phyloP scores from a whole-genome alignment of 2,797 vertebrate species.

The Propithecus perrieri region DNA sequence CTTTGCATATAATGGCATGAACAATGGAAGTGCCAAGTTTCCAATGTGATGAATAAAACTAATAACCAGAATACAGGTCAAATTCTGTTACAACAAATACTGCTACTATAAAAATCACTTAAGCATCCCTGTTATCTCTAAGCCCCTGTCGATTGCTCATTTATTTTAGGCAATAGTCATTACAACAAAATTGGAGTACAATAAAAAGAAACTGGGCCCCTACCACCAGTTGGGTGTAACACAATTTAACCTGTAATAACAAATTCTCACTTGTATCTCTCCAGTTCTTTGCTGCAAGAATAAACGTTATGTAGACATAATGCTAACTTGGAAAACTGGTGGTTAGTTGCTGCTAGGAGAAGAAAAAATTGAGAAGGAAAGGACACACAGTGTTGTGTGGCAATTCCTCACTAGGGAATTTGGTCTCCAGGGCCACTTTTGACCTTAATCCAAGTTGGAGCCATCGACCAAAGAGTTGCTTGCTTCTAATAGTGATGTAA shows the following conservation, averaged over 20 bases:
- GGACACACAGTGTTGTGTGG: neutral
- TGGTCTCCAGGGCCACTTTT: slow-evolving; percentile 46
- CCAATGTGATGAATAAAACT: slow-evolving; percentile 68
- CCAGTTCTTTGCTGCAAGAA: slow-evolving; percentile 36
- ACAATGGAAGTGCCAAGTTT: slow-evolving; percentile 63
- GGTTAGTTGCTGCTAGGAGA: slow-evolving; percentile 36
- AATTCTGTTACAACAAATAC: slow-evolving; percentile 66
- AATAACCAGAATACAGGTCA: slow-evolving; percentile 71
- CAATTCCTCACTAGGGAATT: slow-evolving; percentile 19
- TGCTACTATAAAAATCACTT: slow-evolving; percentile 66
- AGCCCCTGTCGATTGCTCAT: slow-evolving; percentile 47
- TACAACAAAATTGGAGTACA: slow-evolving; percentile 48
- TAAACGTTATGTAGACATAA: slow-evolving; percentile 16
- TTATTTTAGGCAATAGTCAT: slow-evolving; percentile 69
- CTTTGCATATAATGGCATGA: slow-evolving; percentile 62
- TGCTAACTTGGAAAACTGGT: neutral
- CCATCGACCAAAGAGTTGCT: neutral
- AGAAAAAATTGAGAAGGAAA: slow-evolving; percentile 54
- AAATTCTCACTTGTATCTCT: slow-evolving; percentile 46
- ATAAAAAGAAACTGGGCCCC: slow-evolving; percentile 60
- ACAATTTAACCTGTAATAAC: slow-evolving; percentile 56
- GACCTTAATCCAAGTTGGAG: slow-evolving; percentile 46
- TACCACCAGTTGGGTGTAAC: slow-evolving; percentile 23
- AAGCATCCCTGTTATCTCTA: slow-evolving; percentile 53
- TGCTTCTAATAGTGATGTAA: slow-evolving; percentile 19